Evolutionary conservation across 2,113 vertebrate species (phyloP).

Genomic region (Nasalis larvatus): DNA sequence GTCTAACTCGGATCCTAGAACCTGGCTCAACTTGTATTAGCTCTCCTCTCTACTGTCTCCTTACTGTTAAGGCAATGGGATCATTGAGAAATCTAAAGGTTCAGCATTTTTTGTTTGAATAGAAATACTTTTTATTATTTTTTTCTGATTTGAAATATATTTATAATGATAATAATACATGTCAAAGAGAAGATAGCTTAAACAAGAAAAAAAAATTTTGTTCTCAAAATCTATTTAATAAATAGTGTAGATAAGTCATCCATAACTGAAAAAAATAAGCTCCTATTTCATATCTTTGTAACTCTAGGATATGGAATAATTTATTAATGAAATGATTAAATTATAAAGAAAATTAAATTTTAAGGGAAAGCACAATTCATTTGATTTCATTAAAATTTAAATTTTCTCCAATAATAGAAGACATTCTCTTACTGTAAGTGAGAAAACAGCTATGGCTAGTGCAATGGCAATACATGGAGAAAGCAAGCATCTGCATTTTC

Average conservation of each 20-base stretch:
- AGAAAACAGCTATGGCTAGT: background rate
- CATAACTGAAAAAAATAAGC: background rate
- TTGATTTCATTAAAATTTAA: background rate
- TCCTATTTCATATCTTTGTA: background rate
- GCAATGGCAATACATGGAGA: background rate
- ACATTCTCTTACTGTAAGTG: background rate
- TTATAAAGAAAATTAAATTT: background rate
- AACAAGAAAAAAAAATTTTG: background rate
- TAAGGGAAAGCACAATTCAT: background rate
- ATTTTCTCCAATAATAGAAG: background rate
- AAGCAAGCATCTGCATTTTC: fast-evolving
- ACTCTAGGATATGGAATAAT: background rate
- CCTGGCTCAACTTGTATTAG: background rate
- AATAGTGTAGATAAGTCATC: background rate
- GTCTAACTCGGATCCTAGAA: background rate
- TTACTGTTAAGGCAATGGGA: background rate
- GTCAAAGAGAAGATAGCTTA: background rate
- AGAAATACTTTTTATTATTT: background rate
- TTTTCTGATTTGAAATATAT: background rate
- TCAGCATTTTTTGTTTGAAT: background rate
- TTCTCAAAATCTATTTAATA: background rate
- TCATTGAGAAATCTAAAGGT: background rate
- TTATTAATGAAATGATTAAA: background rate
- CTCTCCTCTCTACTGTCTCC: background rate
- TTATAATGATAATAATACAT: background rate